Evolutionary conservation across 2,888 invertebrate species (phyloP).

Genomic region (Celastrina argiolus): DNA sequence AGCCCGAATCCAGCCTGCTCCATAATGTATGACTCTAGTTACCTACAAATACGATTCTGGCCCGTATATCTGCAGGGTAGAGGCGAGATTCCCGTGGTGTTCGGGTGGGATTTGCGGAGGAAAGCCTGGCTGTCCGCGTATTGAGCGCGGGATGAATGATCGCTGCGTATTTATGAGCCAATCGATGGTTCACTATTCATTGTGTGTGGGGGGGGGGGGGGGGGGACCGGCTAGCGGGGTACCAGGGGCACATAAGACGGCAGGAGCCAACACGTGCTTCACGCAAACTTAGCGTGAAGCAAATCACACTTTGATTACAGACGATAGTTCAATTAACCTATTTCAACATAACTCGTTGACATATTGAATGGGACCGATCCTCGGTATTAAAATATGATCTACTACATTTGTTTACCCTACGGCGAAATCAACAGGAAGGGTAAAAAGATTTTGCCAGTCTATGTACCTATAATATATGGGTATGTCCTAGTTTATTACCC

Average conservation of each 20-base stretch:
- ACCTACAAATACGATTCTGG: not conserved
- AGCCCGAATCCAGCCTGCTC: conserved; percentile 1
- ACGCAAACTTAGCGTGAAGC: not conserved
- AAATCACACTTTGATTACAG: not conserved
- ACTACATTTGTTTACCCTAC: too few species aligned
- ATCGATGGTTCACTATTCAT: conserved; percentile 17
- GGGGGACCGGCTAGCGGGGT: not conserved
- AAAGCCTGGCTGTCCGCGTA: not conserved
- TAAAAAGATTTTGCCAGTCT: too few species aligned
- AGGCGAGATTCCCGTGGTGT: not conserved
- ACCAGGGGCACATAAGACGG: too few species aligned
- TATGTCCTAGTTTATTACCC: too few species aligned
- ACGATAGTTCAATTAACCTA: not conserved
- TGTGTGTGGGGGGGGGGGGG: not conserved
- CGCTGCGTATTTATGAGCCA: conserved; percentile 21
- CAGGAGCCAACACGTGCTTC: not conserved
- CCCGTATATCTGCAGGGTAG: not conserved
- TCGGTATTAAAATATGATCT: not conserved
- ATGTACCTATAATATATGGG: too few species aligned
- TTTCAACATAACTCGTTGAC: too few species aligned
- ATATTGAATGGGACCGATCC: not conserved
- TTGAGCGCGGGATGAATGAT: conserved; percentile 9
- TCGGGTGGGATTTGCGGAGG: not conserved
- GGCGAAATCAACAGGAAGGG: too few species aligned
- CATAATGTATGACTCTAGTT: conserved; percentile 16